These are phyloP conservation scores for Orchestia grillus DNA, from an alignment of 1,140 invertebrate genomes.

Conservation along the genomic window DNA sequence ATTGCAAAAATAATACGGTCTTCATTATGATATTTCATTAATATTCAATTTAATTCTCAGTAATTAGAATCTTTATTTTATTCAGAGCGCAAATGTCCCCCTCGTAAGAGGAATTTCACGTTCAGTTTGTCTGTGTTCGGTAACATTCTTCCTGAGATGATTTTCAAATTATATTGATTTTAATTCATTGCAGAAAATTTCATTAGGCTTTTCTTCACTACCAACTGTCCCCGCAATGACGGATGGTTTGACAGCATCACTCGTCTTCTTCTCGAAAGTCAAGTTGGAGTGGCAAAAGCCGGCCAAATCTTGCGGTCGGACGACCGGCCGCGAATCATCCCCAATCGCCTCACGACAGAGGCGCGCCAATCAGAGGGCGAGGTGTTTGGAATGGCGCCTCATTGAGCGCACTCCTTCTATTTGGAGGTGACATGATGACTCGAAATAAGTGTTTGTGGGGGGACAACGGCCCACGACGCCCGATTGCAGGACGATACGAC, in stretches of 20 bases:
- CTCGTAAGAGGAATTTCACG: neutral
- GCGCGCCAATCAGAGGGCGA: neutral
- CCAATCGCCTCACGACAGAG: constrained; percentile 7
- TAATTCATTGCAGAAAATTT: neutral
- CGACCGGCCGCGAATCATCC: neutral
- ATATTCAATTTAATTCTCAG: too few relatives aligned
- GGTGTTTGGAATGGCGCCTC: constrained; percentile 8
- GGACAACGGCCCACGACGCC: constrained; percentile 21
- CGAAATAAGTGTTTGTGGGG: constrained; percentile 35
- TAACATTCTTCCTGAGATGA: too few relatives aligned
- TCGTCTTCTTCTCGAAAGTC: neutral
- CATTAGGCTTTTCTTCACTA: neutral
- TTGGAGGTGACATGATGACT: constrained; percentile 52
- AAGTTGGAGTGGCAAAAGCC: neutral
- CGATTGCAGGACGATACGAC: neutral
- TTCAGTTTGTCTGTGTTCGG: too few relatives aligned
- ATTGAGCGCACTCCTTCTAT: constrained; percentile 7
- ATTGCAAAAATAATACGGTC: too few relatives aligned
- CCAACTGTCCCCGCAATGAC: neutral
- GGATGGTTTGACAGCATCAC: neutral
- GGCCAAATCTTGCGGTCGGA: neutral
- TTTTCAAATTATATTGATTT: neutral
- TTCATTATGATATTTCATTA: too few relatives aligned
- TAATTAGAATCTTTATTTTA: too few relatives aligned
- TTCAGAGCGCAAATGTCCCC: too few relatives aligned